Evolutionary conservation across 2,888 invertebrate species (phyloP), one percentile per base, ranked within the genome.

Genomic region (Philopedon plagiatum): DNA sequence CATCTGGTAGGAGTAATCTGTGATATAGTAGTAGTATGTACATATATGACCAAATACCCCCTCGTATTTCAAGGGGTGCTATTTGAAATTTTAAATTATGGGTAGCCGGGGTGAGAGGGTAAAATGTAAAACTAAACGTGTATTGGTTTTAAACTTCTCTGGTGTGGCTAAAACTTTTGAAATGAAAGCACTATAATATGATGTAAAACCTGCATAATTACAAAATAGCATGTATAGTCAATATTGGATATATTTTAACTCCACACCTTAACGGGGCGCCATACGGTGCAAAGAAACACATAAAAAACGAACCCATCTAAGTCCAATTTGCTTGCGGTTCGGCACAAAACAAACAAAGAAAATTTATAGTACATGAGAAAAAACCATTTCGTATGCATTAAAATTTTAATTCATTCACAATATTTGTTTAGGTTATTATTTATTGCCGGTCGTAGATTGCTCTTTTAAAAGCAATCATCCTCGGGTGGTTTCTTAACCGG

Each of bases 361-460:
- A 66, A 66, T 66, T 66, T 66, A 65, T 65, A 56, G 56, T 54
- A 39, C 65, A 32, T 18, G 11, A 15, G 44, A 41, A 65, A 65
- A 44, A 56, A 29, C 65, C 65, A 69, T 69, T 69, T 69, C 78
- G 82, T 84, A 84, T 84, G 83, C 83, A 84, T 84, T 84, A 83
- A 83, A 83, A 83, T 83, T 83, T 83, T 83, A 83, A 84, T 84
- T 82, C 81, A 81, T 81, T 83, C 83, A 83, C 82, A 83, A 84
- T 83, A 83, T 83, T 84, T 83, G 83, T 84, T 83, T 81, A 81
- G 83, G 81, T 81, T 79, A 82, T 84, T 83, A 84, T 84, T 83
- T 83, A 84, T 83, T 57, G 63, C 39, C 46, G 15, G 41, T n/a
- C 69, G 60, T 18, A 61, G 81, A 82, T 81, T 80, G 69, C 78